phyloP scores from a whole-genome alignment of 2,113 vertebrate species.

The Gobio gobio region DNA sequence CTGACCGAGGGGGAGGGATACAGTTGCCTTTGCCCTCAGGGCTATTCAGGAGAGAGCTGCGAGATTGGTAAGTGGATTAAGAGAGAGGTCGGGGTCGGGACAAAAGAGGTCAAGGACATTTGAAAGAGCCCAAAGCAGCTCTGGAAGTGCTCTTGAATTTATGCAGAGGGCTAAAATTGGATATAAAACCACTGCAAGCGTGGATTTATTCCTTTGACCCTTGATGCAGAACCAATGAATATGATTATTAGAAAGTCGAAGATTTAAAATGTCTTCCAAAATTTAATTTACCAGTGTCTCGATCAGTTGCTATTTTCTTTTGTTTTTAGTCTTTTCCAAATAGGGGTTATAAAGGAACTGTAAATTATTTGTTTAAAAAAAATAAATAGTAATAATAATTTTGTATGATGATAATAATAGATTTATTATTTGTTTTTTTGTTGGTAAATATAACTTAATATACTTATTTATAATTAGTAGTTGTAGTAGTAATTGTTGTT shows the following conservation, averaged over 20 bases:
- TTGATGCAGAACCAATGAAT: neutral
- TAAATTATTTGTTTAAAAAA: neutral
- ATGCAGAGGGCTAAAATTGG: neutral
- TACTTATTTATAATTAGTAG: neutral
- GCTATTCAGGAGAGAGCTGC: conserved; percentile 93
- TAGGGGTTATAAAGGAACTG: neutral
- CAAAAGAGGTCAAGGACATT: conserved; percentile 47
- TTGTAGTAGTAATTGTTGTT: no score
- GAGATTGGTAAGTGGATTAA: conserved; percentile 87
- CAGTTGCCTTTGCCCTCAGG: conserved; percentile 88
- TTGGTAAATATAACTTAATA: no score
- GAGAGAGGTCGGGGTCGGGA: conserved; percentile 48
- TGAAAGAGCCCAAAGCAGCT: conserved; percentile 28
- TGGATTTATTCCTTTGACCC: neutral
- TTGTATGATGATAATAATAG: no score
- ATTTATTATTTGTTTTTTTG: no score
- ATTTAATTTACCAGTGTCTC: neutral
- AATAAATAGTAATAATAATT: no score
- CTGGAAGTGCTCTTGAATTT: neutral
- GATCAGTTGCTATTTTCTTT: neutral
- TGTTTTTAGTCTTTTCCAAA: neutral
- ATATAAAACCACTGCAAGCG: neutral
- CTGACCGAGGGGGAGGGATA: conserved; percentile 82
- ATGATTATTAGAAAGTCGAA: neutral
- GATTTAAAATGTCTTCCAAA: neutral